Evolutionary conservation across 92 coral and sea anemone genomes (phyloP).

Genomic region (Heteractis magnifica): DNA sequence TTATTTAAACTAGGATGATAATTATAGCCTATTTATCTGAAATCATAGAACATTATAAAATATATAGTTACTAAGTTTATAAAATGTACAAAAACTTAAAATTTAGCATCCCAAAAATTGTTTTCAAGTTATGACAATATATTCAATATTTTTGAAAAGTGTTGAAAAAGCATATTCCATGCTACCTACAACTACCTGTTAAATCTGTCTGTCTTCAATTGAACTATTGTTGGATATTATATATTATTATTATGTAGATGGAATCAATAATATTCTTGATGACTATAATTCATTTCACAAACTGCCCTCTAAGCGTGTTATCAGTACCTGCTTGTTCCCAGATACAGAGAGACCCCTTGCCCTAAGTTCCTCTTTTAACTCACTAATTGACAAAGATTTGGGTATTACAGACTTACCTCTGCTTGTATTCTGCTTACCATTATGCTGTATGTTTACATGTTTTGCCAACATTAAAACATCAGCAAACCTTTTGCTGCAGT

Average conservation of each 20-base stretch:
- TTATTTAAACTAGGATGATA: neutral
- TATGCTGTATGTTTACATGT: slow-evolving; percentile 2
- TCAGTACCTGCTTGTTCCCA: slow-evolving; percentile 4
- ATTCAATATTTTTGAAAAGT: no score
- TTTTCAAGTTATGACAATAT: no score
- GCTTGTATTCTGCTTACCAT: neutral
- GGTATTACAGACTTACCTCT: neutral
- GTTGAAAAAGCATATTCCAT: neutral
- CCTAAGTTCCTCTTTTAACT: slow-evolving; percentile 9
- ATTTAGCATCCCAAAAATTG: no score
- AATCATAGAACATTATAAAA: neutral
- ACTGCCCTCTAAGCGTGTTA: slow-evolving; percentile 11
- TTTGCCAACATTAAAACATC: neutral
- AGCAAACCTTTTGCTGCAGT: slow-evolving; percentile 7
- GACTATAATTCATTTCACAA: neutral
- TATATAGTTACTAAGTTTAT: no score
- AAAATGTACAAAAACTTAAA: neutral
- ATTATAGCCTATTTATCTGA: neutral
- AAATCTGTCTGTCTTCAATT: no score
- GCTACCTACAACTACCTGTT: neutral
- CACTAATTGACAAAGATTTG: slow-evolving; percentile 13
- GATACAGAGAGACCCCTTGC: neutral
- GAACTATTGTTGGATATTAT: no score
- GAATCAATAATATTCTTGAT: neutral
- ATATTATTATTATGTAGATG: no score